phyloP scores from a whole-genome alignment of 1,140 invertebrate species.

The Asobara japonica region DNA sequence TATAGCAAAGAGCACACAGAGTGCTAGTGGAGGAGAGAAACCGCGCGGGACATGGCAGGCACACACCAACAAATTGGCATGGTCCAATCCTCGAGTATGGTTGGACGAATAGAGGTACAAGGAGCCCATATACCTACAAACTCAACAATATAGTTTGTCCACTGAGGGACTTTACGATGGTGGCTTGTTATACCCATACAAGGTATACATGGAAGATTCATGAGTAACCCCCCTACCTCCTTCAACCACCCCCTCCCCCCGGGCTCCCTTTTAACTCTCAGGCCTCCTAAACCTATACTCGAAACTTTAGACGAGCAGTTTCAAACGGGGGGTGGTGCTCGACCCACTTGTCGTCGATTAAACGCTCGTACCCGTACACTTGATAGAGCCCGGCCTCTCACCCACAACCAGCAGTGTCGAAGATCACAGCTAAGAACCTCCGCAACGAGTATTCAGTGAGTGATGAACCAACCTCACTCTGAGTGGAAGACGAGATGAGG shows the following conservation, averaged over 20 bases:
- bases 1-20: background rate
- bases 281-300: background rate
- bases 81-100: slow-evolving; percentile 6
- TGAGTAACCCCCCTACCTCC: background rate
- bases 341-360: slow-evolving; percentile 33
- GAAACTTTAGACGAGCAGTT: slow-evolving; percentile 2
- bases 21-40: background rate
- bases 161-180: slow-evolving; percentile 6
- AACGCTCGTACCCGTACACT: slow-evolving; percentile 24
- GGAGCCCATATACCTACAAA: slow-evolving; percentile 1
- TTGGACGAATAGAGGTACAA: background rate
- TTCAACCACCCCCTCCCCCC: background rate
- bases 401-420: background rate
- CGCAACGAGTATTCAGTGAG: slow-evolving; percentile 1
- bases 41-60: background rate
- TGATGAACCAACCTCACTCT: slow-evolving; percentile 10
- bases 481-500: background rate
- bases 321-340: slow-evolving; percentile 18
- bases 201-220: slow-evolving; percentile 21
- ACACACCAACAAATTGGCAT: slow-evolving; percentile 27
- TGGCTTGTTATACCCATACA: background rate
- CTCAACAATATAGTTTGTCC: slow-evolving; percentile 5
- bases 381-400: slow-evolving; percentile 4
- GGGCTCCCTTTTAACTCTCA: background rate
- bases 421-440: slow-evolving; percentile 14